Evolutionary conservation across 1,140 invertebrate genomes (phyloP).

Genomic region (Drosophila pruinosa): DNA sequence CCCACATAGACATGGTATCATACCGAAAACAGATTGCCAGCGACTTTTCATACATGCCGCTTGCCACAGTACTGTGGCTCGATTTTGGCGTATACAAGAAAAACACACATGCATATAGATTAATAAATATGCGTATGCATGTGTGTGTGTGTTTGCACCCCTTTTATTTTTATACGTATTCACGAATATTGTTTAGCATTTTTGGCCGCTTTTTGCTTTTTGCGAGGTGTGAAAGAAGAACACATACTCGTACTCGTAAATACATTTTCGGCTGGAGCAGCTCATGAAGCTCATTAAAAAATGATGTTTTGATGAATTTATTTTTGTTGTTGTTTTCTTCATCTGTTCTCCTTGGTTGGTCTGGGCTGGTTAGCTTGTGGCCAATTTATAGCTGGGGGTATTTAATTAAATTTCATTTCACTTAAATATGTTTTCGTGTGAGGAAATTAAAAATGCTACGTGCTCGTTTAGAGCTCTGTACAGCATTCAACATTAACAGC

Average conservation of each 20-base stretch:
- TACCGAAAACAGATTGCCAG: constrained; percentile 47
- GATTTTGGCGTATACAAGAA: background rate
- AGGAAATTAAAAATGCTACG: constrained; percentile 59
- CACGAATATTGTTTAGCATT: constrained; percentile 58
- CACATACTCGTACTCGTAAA: constrained; percentile 41
- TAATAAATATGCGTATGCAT: background rate
- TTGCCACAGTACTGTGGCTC: constrained; percentile 2
- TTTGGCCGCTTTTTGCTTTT: constrained; percentile 30
- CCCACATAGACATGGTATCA: constrained; percentile 13
- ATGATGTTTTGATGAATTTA: constrained; percentile 73
- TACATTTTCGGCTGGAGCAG: constrained; percentile 35
- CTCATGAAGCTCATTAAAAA: constrained; percentile 69
- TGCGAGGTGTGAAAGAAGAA: constrained; percentile 65
- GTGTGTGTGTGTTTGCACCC: constrained; percentile 26
- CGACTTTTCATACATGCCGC: constrained; percentile 39
- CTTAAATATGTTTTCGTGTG: constrained; percentile 50
- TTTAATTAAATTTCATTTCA: constrained; percentile 63
- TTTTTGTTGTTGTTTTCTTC: background rate
- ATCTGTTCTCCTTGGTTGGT: background rate
- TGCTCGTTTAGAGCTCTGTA: constrained; percentile 11
- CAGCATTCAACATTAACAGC: background rate
- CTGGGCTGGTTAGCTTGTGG: constrained; percentile 33
- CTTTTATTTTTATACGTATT: constrained; percentile 58
- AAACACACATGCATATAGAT: background rate
- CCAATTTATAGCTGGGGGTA: constrained; percentile 55